Evolutionary conservation across 2,888 invertebrate genomes (phyloP), one percentile per base, ranked within the genome.

Genomic region (Campaea margaritaria): DNA sequence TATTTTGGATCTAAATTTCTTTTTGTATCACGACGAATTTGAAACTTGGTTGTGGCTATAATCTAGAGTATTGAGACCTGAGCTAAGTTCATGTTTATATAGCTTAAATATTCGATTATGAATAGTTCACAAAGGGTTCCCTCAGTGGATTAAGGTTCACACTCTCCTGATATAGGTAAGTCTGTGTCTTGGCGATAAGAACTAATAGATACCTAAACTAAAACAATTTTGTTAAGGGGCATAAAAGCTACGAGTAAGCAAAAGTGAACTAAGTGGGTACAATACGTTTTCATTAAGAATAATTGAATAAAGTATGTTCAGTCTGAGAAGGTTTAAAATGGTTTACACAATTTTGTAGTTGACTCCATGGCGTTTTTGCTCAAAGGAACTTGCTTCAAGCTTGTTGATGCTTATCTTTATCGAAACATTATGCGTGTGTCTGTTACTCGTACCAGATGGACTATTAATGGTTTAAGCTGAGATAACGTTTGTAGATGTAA

Each of bases 321-420:
- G 9, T 3, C n/a, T 36, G n/a, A 12, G n/a, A n/a, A 36, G 36
- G 36, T 36, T 1, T 5, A 10, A 36, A 36, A 36, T 12, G n/a
- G n/a, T 5, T 36, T n/a, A 36, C 10, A n/a, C n/a, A 39, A 8
- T 39, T 39, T 14, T 14, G 39, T 13, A 39, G 14, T 9, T 39
- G 13, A 39, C 39, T 43, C 8, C 3, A 27, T n/a, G 7, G 27
- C n/a, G 43, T 12, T 27, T 43, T 21, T 43, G 8, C 0, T n/a
- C n/a, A n/a, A 27, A 43, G 44, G 12, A 8, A 13, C 9, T 4
- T 5, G 34, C 34, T 38, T 10, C 28, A 41, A 28, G 21, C 21
- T 38, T 2, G 31, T 39, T 42, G 21, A 12, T 36, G 43, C 13
- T 62, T 39, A 62, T 67, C 62, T 62, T 44, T 53, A 41, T 56